phyloP scores from a whole-genome alignment of 2,888 invertebrate genomes.

The Caenorhabditis japonica region DNA sequence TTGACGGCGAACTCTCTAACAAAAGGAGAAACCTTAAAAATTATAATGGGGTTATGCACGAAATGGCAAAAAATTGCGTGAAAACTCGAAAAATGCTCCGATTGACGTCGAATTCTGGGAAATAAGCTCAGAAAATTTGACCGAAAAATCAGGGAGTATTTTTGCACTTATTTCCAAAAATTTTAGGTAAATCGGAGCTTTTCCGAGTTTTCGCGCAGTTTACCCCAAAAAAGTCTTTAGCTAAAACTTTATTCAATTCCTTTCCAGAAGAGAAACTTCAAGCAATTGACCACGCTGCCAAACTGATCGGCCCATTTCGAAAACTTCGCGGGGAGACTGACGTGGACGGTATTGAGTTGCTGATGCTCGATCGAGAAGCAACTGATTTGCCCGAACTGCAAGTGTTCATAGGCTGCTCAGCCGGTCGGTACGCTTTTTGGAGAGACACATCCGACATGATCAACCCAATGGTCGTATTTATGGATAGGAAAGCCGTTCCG shows the following conservation, averaged over 20 bases:
- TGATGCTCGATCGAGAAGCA: constrained; percentile 82
- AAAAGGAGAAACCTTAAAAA: too few relatives aligned
- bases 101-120: too few relatives aligned
- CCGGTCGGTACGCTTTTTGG: constrained; percentile 69
- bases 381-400: constrained; percentile 96
- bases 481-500: constrained; percentile 4
- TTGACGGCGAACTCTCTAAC: too few relatives aligned
- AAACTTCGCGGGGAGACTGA: constrained; percentile 80
- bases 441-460: constrained; percentile 30
- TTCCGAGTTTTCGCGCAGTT: too few relatives aligned
- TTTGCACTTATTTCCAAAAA: too few relatives aligned
- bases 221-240: neutral
- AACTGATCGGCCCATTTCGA: constrained; percentile 86
- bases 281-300: neutral
- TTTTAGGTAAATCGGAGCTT: too few relatives aligned
- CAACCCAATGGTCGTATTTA: constrained; percentile 15
- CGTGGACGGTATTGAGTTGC: constrained; percentile 13
- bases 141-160: too few relatives aligned
- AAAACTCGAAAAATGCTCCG: too few relatives aligned
- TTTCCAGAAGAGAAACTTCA: constrained; percentile 13
- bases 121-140: too few relatives aligned
- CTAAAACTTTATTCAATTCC: neutral
- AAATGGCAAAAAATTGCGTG: too few relatives aligned
- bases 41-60: too few relatives aligned
- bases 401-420: constrained; percentile 77